Percentiles rank a stretch among this genome's conserved stretches.
These are phyloP conservation scores for Rousettus madagascariensis DNA, from an alignment of 2,797 vertebrate species.

Conservation along the genomic window DNA sequence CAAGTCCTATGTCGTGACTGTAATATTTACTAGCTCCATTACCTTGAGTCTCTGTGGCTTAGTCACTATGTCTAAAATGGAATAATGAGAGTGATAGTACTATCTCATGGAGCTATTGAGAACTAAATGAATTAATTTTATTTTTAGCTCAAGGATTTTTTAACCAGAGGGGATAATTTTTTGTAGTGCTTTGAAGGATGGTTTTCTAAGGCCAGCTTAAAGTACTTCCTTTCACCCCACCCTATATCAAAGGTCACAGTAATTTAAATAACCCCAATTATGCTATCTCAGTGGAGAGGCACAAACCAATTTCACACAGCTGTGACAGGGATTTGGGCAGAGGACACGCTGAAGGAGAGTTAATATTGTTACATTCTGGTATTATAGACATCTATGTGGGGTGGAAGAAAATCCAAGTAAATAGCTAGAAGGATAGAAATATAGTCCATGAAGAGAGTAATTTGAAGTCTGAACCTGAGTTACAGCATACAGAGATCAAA, in stretches of 20 bases:
- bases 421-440: neutral
- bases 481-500: neutral
- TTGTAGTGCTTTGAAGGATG: neutral
- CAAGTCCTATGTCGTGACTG: accelerated
- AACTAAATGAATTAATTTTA: neutral
- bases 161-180: neutral
- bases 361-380: neutral
- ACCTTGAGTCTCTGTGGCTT: neutral
- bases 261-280: neutral
- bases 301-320: neutral
- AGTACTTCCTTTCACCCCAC: neutral
- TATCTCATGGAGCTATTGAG: neutral
- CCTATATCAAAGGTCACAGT: neutral
- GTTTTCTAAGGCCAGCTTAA: neutral
- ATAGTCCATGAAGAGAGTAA: neutral
- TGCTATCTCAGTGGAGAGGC: neutral
- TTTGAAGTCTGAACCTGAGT: neutral
- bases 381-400: neutral
- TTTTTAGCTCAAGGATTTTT: neutral
- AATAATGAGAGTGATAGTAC: neutral
- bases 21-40: neutral
- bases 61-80: neutral
- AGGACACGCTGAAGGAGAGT: neutral
- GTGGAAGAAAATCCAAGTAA: neutral
- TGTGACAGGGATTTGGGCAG: neutral